Conservation (phyloP, 2,888 invertebrate species). For the Cotesia congregata region DNA sequence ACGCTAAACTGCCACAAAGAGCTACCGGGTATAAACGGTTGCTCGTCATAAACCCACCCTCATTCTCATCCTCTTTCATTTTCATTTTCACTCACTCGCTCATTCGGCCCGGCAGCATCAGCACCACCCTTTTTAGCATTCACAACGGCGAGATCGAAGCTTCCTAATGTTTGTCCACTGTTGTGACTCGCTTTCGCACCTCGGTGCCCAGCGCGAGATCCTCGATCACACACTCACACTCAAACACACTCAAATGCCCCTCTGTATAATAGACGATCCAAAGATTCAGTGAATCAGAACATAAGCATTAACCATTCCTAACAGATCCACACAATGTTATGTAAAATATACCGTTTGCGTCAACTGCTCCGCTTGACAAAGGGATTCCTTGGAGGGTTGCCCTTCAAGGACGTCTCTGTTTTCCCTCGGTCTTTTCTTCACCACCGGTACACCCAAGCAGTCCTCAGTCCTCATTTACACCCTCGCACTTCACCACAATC, state of each 20-base stretch:
- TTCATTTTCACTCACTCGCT: constrained; percentile 23
- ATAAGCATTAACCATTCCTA: constrained; percentile 22
- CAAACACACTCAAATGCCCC: neutral
- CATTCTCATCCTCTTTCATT: constrained; percentile 5
- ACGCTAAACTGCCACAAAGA: constrained; percentile 68
- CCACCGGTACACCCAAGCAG: neutral
- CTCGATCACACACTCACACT: constrained; percentile 12
- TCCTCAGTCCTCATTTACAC: constrained; percentile 12
- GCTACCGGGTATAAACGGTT: constrained; percentile 50
- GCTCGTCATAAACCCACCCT: constrained; percentile 31
- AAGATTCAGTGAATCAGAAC: constrained; percentile 57
- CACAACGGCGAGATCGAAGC: constrained; percentile 36
- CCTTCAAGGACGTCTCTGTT: constrained; percentile 16
- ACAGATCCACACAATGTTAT: constrained; percentile 4
- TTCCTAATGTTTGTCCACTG: constrained; percentile 53
- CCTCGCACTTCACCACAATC: constrained; percentile 17
- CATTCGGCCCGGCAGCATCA: constrained; percentile 18
- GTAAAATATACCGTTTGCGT: constrained; percentile 37
- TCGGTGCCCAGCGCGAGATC: constrained; percentile 29
- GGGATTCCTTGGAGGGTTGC: constrained; percentile 35
- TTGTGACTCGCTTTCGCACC: constrained; percentile 48
- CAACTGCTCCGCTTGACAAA: constrained; percentile 40
- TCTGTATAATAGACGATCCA: constrained; percentile 35
- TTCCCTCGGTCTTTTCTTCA: constrained; percentile 15
- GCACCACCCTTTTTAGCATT: constrained; percentile 1